A percentile compares a stretch with the other conserved stretches of the same genome.
Conservation (phyloP, 2,113 vertebrate species). For the Tragelaphus buxtoni region DNA sequence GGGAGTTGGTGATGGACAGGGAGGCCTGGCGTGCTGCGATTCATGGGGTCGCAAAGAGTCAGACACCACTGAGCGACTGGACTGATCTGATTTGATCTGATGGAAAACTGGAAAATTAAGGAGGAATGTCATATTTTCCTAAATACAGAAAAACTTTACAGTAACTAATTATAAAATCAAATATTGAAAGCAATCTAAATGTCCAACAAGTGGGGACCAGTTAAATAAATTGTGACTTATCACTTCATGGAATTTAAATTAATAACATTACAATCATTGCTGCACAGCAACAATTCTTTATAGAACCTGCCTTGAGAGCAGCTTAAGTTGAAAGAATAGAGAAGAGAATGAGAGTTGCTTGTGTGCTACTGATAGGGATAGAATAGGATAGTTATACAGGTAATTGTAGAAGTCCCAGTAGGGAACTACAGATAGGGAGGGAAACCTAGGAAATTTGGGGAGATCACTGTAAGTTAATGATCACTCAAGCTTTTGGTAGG, state of each 20-base stretch:
- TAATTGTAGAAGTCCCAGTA: neutral
- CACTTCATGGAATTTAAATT: neutral
- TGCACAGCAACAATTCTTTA: neutral
- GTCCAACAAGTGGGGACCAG: neutral
- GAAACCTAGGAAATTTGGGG: neutral
- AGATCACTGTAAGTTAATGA: neutral
- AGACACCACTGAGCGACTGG: no score
- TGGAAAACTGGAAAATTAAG: neutral
- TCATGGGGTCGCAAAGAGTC: no score
- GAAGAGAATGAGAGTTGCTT: neutral
- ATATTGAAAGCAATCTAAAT: neutral
- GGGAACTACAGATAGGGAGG: neutral
- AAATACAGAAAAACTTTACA: neutral
- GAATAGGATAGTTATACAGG: neutral
- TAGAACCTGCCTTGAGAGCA: neutral
- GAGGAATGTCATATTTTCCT: neutral
- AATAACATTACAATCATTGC: neutral
- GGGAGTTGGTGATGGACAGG: no score
- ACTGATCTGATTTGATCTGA: neutral
- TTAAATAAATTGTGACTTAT: neutral
- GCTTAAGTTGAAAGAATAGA: neutral
- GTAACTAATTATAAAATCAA: neutral
- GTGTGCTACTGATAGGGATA: neutral
- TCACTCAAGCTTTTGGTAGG: neutral
- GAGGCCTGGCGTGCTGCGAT: no score